Evolutionary conservation across 1,140 invertebrate species (phyloP), one percentile per base, ranked within the genome.

Genomic region (Sipha flava): DNA sequence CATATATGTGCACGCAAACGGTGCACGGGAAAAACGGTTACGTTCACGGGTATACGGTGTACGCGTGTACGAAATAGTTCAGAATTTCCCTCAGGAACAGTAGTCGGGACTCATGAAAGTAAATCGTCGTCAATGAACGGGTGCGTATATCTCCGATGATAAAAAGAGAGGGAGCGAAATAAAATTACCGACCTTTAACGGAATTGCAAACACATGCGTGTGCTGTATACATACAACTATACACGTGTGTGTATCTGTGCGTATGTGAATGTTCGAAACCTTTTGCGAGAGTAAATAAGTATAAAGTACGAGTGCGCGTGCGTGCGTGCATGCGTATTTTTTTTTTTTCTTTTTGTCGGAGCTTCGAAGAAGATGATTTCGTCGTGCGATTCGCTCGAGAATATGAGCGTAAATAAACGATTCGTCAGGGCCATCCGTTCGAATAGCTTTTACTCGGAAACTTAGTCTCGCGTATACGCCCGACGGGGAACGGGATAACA

Each of bases 51-150:
- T 26, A 21, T 9, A 4, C 3, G 12, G 16, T 21, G 37, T 6
- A 64, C 47, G 18, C 31, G 7, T 37, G n/a, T 18, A 21, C 31
- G 31, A 57, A 54, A 77, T 77, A 77, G 59, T 57, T 57, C 52
- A 57, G 73, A 57, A 77, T 77, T 77, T 77, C 73, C 73, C 73
- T 14, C 37, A 77, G 73, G 73, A 57, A 77, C 73, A 40, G 73
- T 77, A 77, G 37, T 43, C 49, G 73, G n/a, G 37, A 59, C 45
- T 54, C 73, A 77, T 77, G 73, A 77, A 77, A 77, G 49, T 77
- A 77, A 77, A 77, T 77, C 23, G 73, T 29, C 73, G 29, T 77
- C 52, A 77, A 77, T 59, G 73, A 59, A 77, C 34, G 21, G 14
- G 18, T 18, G 59, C 21, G 12, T 26, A 14, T 57, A 18, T 52